phyloP scores from a whole-genome alignment of 2,797 vertebrate species.

The Chiroxiphia lanceolata region DNA sequence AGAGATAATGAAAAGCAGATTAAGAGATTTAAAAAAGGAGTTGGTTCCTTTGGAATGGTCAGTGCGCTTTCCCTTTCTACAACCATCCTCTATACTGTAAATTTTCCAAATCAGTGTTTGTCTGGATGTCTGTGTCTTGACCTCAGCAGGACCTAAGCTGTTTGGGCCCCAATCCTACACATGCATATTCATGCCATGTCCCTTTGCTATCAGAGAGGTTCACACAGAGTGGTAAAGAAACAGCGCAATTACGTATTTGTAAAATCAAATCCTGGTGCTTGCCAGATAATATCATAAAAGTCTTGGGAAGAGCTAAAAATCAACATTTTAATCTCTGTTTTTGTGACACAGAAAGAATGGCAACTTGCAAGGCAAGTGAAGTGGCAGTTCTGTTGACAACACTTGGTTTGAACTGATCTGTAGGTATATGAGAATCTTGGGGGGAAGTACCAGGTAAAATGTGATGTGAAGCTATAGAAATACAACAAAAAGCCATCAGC shows the following conservation, averaged over 20 bases:
- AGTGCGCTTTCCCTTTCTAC: conserved; percentile 61
- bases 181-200: conserved; percentile 23
- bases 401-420: not conserved
- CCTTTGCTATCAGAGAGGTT: not conserved
- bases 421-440: not conserved
- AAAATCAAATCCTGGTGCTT: not conserved
- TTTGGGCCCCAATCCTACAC: not conserved
- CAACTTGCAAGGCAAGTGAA: not conserved
- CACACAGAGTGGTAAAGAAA: not conserved
- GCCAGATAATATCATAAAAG: not conserved
- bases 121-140: conserved; percentile 44
- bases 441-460: conserved; percentile 30
- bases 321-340: not conserved
- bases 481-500: conserved; percentile 20
- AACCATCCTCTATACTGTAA: conserved; percentile 52
- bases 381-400: not conserved
- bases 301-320: not conserved
- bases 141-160: conserved; percentile 25
- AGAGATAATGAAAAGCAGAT: conserved; percentile 71
- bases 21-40: conserved; percentile 63
- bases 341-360: not conserved
- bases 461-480: not conserved
- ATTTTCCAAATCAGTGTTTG: conserved; percentile 52
- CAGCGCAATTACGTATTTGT: not conserved
- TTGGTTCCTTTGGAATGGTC: conserved; percentile 60